These are phyloP conservation scores for Thunnus maccoyii DNA, from an alignment of 2,113 vertebrate species.

Conservation along the genomic window DNA sequence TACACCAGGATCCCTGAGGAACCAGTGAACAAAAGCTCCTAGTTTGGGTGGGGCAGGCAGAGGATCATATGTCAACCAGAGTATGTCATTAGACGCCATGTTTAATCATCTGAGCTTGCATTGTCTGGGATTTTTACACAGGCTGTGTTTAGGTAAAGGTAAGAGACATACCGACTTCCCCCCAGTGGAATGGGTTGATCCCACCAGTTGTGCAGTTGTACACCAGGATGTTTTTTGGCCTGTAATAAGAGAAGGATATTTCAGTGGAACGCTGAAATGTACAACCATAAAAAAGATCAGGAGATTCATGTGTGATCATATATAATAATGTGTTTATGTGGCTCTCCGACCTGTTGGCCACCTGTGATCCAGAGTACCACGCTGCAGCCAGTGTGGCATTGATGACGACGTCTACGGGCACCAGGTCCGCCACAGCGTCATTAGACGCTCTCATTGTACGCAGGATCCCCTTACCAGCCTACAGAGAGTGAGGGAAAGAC, in stretches of 20 bases:
- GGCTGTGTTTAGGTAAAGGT: constrained; percentile 12
- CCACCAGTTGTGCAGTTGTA: constrained; percentile 98
- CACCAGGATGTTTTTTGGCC: constrained; percentile 92
- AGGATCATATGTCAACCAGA: constrained; percentile 42
- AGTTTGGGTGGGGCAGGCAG: constrained; percentile 30
- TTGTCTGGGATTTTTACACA: constrained; percentile 4
- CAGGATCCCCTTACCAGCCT: constrained; percentile 99
- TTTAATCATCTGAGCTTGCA: background rate
- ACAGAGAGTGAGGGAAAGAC: constrained; percentile 24
- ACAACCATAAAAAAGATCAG: background rate
- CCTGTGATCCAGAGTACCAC: constrained; percentile 96
- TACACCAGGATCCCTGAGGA: background rate
- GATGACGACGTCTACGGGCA: constrained; percentile 97
- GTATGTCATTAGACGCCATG: background rate
- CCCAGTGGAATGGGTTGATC: constrained; percentile 98
- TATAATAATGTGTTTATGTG: background rate
- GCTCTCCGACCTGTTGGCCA: constrained; percentile 84
- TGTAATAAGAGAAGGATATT: constrained; percentile 63
- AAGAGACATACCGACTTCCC: constrained; percentile 94
- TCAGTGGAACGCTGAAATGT: background rate
- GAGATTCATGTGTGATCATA: background rate
- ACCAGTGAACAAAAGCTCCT: constrained; percentile 14
- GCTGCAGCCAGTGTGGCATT: constrained; percentile 94
- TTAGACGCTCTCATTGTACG: constrained; percentile 98
- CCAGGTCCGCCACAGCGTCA: constrained; percentile 93